These are phyloP conservation scores for Pseudorhombus dupliciocellatus DNA, from an alignment of 2,113 vertebrate genomes.

Conservation along the genomic window DNA sequence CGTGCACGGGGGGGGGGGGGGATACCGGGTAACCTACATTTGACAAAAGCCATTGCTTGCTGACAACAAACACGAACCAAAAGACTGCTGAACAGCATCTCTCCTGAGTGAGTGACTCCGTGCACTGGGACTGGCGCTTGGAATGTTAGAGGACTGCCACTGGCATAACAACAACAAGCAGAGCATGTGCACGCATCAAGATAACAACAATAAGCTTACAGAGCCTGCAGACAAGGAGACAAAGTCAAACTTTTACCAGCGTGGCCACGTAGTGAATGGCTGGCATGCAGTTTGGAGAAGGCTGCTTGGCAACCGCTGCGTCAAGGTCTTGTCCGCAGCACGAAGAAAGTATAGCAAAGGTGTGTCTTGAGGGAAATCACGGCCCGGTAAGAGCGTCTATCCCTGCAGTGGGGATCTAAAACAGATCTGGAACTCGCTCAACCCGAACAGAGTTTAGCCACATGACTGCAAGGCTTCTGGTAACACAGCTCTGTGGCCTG, in stretches of 20 bases:
- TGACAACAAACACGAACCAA: conserved; percentile 28
- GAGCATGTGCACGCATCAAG: neutral
- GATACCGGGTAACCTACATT: conserved; percentile 67
- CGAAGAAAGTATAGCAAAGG: conserved; percentile 12
- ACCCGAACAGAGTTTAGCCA: neutral
- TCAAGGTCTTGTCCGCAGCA: conserved; percentile 42
- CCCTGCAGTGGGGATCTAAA: neutral
- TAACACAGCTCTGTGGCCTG: neutral
- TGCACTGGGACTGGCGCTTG: neutral
- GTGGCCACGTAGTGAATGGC: conserved; percentile 23
- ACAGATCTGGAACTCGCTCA: conserved; percentile 1
- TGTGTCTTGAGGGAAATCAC: conserved; percentile 9
- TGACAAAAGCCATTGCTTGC: conserved; percentile 49
- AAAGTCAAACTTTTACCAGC: conserved; percentile 61
- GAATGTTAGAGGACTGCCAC: neutral
- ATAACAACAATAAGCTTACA: neutral
- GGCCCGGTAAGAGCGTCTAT: neutral
- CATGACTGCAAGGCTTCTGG: neutral
- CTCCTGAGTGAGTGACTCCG: neutral
- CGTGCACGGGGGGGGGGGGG: conserved; percentile 16
- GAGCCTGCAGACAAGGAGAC: conserved; percentile 5
- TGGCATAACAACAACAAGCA: neutral
- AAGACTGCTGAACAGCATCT: neutral
- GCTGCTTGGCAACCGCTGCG: conserved; percentile 67
- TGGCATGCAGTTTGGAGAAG: conserved; percentile 60